Conservation (phyloP, 2,797 vertebrate species). For the Margarornis squamiger region DNA sequence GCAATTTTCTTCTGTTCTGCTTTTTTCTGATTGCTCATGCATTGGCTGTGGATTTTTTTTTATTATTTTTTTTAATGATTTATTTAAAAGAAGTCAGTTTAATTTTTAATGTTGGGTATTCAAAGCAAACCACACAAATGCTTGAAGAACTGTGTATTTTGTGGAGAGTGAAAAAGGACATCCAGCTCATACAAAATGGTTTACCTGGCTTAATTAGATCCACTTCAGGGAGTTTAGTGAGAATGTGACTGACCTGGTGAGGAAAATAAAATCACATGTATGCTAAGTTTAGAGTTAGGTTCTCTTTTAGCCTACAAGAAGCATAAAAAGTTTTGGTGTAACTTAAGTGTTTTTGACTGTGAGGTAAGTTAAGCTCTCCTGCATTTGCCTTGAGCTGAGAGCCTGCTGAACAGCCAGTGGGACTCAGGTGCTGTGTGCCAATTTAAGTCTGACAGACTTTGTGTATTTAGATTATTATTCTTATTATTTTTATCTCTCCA, state of each 20-base stretch:
- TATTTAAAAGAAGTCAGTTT: conserved; percentile 6
- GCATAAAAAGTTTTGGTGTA: background rate
- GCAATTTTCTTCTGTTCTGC: background rate
- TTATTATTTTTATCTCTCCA: background rate
- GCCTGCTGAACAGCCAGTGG: background rate
- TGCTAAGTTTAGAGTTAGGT: background rate
- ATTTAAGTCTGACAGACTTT: background rate
- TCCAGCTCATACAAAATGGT: background rate
- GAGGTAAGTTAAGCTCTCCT: background rate
- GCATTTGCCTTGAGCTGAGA: background rate
- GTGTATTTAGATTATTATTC: background rate
- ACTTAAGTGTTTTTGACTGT: background rate
- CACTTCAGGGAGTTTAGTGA: background rate
- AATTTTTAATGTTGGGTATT: conserved; percentile 22
- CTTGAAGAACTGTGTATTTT: background rate
- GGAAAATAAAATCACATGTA: background rate
- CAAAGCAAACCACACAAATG: background rate
- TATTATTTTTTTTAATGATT: background rate
- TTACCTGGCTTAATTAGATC: background rate
- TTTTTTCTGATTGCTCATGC: background rate
- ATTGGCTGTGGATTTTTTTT: background rate
- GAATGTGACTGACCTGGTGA: background rate
- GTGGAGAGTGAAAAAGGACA: background rate
- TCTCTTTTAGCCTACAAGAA: background rate
- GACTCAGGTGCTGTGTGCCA: background rate